Evolutionary conservation across 1,140 invertebrate genomes (phyloP), one percentile per base, ranked within the genome.

Genomic region (Apis mellifera): DNA sequence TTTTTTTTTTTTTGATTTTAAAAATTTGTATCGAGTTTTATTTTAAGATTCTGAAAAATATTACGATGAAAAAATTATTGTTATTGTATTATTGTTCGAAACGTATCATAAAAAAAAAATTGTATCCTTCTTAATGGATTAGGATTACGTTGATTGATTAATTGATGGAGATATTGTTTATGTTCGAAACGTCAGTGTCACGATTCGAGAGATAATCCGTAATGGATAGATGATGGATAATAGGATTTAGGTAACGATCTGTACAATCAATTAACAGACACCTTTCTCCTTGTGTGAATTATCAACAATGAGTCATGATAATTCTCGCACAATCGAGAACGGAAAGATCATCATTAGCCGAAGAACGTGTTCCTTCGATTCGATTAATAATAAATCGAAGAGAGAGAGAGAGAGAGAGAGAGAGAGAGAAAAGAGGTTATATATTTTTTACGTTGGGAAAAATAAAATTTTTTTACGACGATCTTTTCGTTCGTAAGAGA

Each of bases 161-260:
- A 73, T 73, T 73, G 71, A 73, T 73, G 55, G 54, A 42, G 55
- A 73, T 59, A 54, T 54, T 19, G 71, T 73, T n/a, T 12, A n/a
- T 0, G 21, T 59, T 42, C 12, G 21, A 21, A 73, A 52, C 32
- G 71, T 42, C 55, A 73, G 54, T 73, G 71, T 73, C 71, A 59
- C 19, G 71, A 42, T 73, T 12, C 12, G 17, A n/a, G 17, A n/a
- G 71, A 73, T 73, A 73, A 73, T 59, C 26, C 26, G 9, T 59
- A 59, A 73, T 73, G 71, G 71, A 73, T 19, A 73, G 71, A 73
- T 73, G 21, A 2, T n/a, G n/a, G 71, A 59, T 73, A 42, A 72
- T 11, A 15, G 23, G 70, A 73, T 73, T 73, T 73, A 48, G 71
- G 71, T 73, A 73, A 73, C 57, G 54, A 59, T 59, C 23, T 57